Base-by-base conservation (phyloP, 2,888 invertebrate species). In the Iselma pallidipennis region DNA sequence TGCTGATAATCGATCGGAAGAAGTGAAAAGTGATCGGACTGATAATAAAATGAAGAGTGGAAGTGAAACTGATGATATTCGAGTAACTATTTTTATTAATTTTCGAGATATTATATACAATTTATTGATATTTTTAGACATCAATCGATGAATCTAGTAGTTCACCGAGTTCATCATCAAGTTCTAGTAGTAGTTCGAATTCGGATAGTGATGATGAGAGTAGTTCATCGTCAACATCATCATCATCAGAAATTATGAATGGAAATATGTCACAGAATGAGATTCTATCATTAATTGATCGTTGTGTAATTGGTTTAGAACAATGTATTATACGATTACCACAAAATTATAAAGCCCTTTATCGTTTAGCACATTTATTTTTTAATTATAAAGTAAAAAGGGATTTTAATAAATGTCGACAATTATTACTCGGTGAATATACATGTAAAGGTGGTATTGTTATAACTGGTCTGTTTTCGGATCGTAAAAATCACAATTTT, bases 331-430 rank as follows among this genome's bases (percentile, higher is more conserved):
- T 88, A 51, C 85, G 96, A 50, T 94, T 96, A 78, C 90, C 95
- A 0, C 93, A 94, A 71, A 95, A 97, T 81, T 96, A 96, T 80
- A 97, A 97, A 82, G 93, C 96, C 0, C 85, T 95, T 55, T 96
- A 95, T 80, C 87, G 96, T 68, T 82, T 97, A 54, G 91, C 94
- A 1, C 89, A 94, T 78, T 90, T 93, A 74, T 95, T 91, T 80
- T 91, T 91, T 76, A 88, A 90, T 71, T 82, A 83, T 26, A 89
- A 88, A 75, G 84, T 85, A 58, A 86, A 88, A 49, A 89, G 88
- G 74, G 87, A 91, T 75, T 84, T 89, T 25, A 85, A 85, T 57
- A 88, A 89, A 76, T 91, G 91, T 73, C 86, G 88, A 70, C 89
- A 91, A 74, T 82, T 93, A 0, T 83, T 94, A 74, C 76, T 93